These are phyloP conservation scores for Embiotoca jacksoni DNA, from an alignment of 2,113 vertebrate species.

Conservation along the genomic window DNA sequence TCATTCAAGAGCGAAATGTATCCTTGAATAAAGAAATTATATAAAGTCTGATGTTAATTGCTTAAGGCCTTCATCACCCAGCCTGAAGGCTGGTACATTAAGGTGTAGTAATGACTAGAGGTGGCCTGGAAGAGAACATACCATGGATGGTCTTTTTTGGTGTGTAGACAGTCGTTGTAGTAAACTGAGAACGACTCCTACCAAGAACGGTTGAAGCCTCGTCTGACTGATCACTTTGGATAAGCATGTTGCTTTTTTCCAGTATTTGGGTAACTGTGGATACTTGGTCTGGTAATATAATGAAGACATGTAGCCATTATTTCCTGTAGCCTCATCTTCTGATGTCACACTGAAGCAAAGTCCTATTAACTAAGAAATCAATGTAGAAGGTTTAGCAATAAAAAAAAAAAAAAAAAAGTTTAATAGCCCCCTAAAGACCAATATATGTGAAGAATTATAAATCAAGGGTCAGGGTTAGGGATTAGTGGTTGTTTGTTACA, in stretches of 20 bases:
- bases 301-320: slow-evolving; percentile 3
- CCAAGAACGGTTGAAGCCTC: not conserved
- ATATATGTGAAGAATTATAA: slow-evolving; percentile 26
- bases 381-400: slow-evolving; percentile 25
- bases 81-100: not conserved
- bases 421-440: slow-evolving; percentile 14
- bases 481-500: slow-evolving; percentile 62
- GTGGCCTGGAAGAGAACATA: not conserved
- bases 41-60: not conserved
- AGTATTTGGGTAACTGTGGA: slow-evolving; percentile 11
- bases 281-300: not conserved
- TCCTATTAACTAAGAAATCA: slow-evolving; percentile 6
- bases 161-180: slow-evolving; percentile 15
- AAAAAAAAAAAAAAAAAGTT: slow-evolving; percentile 9
- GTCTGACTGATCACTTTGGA: not conserved
- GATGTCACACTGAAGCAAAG: not conserved
- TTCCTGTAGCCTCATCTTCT: not conserved
- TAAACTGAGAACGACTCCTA: slow-evolving; percentile 20
- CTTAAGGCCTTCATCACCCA: slow-evolving; percentile 30
- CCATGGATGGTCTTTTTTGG: slow-evolving; percentile 3
- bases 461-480: slow-evolving; percentile 36
- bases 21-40: slow-evolving; percentile 17
- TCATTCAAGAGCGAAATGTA: slow-evolving; percentile 18
- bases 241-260: not conserved
- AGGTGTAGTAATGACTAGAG: not conserved